Evolutionary conservation across 2,113 vertebrate genomes (phyloP).

Genomic region (Polypterus senegalus): DNA sequence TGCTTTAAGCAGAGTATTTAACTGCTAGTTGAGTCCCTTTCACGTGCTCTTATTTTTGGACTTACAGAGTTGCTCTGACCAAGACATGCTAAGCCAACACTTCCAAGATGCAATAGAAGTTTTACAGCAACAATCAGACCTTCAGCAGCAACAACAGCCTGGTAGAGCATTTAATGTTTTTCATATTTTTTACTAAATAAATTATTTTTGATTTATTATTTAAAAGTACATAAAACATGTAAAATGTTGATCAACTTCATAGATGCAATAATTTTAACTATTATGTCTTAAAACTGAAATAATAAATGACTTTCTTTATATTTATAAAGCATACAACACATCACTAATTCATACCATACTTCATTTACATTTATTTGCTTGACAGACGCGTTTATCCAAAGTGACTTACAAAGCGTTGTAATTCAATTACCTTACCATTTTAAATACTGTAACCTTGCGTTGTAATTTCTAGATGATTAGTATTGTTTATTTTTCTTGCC

Average conservation of each 20-base stretch:
- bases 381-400: neutral
- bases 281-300: neutral
- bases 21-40: neutral
- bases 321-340: neutral
- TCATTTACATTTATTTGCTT: too few relatives aligned
- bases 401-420: neutral
- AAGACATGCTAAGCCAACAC: slow-evolving; percentile 67
- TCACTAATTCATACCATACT: too few relatives aligned
- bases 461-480: neutral
- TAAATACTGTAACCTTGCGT: neutral
- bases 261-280: neutral
- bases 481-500: slow-evolving; percentile 8
- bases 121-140: slow-evolving; percentile 71
- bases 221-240: neutral
- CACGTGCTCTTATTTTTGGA: slow-evolving; percentile 6
- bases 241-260: neutral
- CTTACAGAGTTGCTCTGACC: slow-evolving; percentile 57
- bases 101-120: slow-evolving; percentile 87
- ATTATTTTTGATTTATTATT: neutral
- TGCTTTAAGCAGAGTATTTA: neutral
- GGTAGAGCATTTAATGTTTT: slow-evolving; percentile 41
- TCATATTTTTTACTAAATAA: neutral
- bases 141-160: slow-evolving; percentile 43
- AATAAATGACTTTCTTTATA: neutral
- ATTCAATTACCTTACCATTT: neutral